Conservation (phyloP, 2,113 vertebrate genomes). For the Nesoenas mayeri region DNA sequence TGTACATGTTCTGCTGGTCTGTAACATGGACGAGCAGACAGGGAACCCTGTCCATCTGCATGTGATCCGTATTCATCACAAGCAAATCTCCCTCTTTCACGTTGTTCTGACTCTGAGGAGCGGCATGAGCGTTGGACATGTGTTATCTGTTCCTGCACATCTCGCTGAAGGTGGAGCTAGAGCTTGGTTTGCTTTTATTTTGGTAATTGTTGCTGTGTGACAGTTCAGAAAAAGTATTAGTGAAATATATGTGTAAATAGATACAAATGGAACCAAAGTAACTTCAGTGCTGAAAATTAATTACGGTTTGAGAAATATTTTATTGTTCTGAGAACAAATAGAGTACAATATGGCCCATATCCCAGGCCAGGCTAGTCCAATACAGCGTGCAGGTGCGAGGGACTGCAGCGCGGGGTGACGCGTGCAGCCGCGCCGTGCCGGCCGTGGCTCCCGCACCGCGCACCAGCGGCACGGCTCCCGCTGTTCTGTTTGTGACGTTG, state of each 20-base stretch:
- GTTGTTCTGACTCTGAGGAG: not conserved
- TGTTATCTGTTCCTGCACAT: not conserved
- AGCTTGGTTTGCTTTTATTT: not conserved
- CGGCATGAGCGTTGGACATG: not conserved
- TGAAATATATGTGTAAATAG: not conserved
- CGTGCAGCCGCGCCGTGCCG: no score
- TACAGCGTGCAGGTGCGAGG: no score
- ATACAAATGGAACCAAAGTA: not conserved
- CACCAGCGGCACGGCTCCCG: conserved; percentile 61
- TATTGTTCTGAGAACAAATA: no score
- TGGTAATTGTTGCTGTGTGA: not conserved
- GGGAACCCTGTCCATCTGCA: not conserved
- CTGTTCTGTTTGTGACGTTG: no score
- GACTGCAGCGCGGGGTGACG: not conserved
- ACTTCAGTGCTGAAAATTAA: not conserved
- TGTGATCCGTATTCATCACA: not conserved
- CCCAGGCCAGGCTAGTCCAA: no score
- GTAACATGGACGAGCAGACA: no score
- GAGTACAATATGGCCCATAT: no score
- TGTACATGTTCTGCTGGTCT: not conserved
- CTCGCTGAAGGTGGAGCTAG: not conserved
- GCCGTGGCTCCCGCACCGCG: no score
- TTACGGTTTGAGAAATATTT: not conserved
- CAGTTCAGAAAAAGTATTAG: not conserved
- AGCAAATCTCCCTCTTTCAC: not conserved